A percentile compares a stretch with the other conserved stretches of the same genome.
Evolutionary conservation across 1,140 invertebrate genomes (phyloP).

Genomic region (Diabrotica virgifera): DNA sequence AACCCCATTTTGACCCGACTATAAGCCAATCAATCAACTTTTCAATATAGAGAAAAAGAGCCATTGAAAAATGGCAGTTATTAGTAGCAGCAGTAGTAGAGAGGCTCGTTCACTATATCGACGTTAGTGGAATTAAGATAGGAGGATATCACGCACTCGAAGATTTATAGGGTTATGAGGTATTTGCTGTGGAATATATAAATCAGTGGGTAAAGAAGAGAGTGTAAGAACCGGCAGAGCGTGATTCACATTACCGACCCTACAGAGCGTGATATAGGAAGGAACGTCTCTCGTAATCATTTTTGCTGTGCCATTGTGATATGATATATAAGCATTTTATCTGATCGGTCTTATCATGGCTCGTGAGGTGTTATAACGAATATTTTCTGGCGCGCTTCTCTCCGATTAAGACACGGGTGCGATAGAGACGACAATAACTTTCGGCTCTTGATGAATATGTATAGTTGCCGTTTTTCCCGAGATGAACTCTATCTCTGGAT

Average conservation of each 20-base stretch:
- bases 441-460: slow-evolving; percentile 23
- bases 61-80: too few relatives aligned
- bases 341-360: slow-evolving; percentile 41
- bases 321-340: slow-evolving; percentile 42
- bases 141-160: slow-evolving; percentile 15
- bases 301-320: slow-evolving; percentile 45
- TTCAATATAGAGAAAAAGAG: too few relatives aligned
- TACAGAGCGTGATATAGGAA: slow-evolving; percentile 41
- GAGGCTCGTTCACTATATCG: background rate
- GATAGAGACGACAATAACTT: slow-evolving; percentile 21
- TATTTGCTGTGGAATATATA: slow-evolving; percentile 40
- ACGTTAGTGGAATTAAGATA: slow-evolving; percentile 1
- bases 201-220: slow-evolving; percentile 39
- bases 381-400: slow-evolving; percentile 22
- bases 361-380: slow-evolving; percentile 39
- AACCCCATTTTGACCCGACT: too few relatives aligned
- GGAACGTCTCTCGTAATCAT: slow-evolving; percentile 47
- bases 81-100: too few relatives aligned
- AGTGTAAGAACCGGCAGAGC: slow-evolving; percentile 43
- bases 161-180: slow-evolving; percentile 22
- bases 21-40: too few relatives aligned
- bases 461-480: slow-evolving; percentile 21
- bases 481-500: slow-evolving; percentile 18
- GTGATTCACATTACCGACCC: slow-evolving; percentile 44
- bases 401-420: slow-evolving; percentile 8